Percentiles rank a stretch among this genome's conserved stretches.
These are phyloP conservation scores for Sparus aurata DNA, from an alignment of 2,797 vertebrate genomes.

Conservation along the genomic window DNA sequence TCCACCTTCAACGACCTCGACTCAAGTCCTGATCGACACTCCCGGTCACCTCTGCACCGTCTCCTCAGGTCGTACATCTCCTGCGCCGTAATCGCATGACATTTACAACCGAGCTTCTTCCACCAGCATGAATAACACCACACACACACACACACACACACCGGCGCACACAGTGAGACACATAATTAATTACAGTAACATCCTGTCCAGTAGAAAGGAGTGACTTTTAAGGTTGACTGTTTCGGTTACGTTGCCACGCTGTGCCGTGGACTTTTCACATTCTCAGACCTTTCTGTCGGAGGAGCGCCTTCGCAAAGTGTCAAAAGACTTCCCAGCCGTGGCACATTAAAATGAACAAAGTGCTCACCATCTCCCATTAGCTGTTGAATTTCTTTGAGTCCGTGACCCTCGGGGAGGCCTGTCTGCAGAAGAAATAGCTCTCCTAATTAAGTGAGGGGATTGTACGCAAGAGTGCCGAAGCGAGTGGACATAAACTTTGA, in stretches of 20 bases:
- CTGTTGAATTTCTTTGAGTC: constrained; percentile 68
- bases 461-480: constrained; percentile 49
- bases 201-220: background rate
- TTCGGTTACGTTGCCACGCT: constrained; percentile 7
- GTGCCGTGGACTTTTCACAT: constrained; percentile 39
- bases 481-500: constrained; percentile 71
- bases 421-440: constrained; percentile 71
- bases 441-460: constrained; percentile 79
- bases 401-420: constrained; percentile 68
- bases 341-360: constrained; percentile 78
- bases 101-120: constrained; percentile 48
- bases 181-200: constrained; percentile 30
- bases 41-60: constrained; percentile 3
- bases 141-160: constrained; percentile 15
- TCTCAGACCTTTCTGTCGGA: constrained; percentile 54
- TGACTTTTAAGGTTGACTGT: constrained; percentile 55
- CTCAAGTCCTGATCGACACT: background rate
- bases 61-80: constrained; percentile 16
- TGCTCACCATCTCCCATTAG: constrained; percentile 71
- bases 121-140: constrained; percentile 16
- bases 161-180: background rate
- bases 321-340: constrained; percentile 67
- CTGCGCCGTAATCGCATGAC: constrained; percentile 36
- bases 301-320: constrained; percentile 53
- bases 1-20: background rate